phyloP scores from a whole-genome alignment of 2,113 vertebrate genomes.

The Pluvianellus socialis region DNA sequence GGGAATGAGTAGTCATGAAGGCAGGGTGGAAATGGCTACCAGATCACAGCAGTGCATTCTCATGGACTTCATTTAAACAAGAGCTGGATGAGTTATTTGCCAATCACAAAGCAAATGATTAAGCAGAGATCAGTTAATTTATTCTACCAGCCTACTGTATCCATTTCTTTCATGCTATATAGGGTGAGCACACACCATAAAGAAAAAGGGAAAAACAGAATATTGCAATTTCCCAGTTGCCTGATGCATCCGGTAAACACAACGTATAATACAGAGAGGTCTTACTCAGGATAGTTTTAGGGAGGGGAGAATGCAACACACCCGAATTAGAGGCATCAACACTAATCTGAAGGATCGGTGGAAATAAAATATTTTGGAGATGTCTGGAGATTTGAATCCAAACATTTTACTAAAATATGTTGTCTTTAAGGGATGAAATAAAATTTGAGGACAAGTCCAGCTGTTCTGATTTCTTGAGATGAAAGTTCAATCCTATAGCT shows the following conservation, averaged over 20 bases:
- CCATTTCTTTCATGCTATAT: not conserved
- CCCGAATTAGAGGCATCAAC: not conserved
- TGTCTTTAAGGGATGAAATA: not conserved
- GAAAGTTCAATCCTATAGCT: not conserved
- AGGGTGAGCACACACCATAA: not conserved
- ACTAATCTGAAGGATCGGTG: accelerated
- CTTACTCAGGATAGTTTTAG: not conserved
- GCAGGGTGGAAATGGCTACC: not conserved
- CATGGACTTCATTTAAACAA: too few species aligned
- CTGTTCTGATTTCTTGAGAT: not conserved
- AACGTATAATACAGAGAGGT: not conserved
- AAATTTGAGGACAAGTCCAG: not conserved
- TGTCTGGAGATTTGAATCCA: not conserved
- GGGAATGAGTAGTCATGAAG: too few species aligned
- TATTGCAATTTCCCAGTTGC: not conserved
- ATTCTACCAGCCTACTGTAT: not conserved
- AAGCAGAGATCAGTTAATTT: not conserved
- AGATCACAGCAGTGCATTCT: too few species aligned
- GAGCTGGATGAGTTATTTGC: not conserved
- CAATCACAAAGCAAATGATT: not conserved
- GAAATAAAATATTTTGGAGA: not conserved
- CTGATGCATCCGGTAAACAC: not conserved
- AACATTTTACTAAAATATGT: not conserved
- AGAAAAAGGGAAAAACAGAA: not conserved
- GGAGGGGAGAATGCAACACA: not conserved